Conservation (phyloP, 2,888 invertebrate species). For the Sarcophaga subvicina region DNA sequence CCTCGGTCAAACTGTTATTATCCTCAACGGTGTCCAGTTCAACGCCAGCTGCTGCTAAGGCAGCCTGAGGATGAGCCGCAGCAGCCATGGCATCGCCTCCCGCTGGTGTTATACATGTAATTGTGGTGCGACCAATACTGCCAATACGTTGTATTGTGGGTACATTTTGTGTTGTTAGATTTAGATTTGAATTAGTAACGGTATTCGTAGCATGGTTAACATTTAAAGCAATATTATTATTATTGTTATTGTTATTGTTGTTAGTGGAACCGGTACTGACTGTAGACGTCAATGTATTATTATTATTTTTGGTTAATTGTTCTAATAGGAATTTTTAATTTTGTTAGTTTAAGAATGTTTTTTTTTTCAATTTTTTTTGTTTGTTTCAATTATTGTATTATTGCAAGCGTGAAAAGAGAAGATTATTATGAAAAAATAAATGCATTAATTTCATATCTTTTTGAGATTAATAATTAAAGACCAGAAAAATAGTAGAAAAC, state of each 20-base stretch:
- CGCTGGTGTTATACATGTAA: conserved; percentile 78
- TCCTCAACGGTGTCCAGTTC: conserved; percentile 78
- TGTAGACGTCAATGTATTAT: conserved; percentile 65
- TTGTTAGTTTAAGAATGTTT: conserved; percentile 50
- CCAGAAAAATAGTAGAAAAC: conserved; percentile 17
- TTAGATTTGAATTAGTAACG: conserved; percentile 37
- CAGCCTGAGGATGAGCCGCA: conserved; percentile 73
- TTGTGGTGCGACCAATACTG: conserved; percentile 79
- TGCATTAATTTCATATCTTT: conserved; percentile 28
- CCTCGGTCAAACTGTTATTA: conserved; percentile 78
- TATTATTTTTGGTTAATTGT: conserved; percentile 65
- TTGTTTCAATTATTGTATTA: conserved; percentile 35
- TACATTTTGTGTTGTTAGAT: conserved; percentile 69
- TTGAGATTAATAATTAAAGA: conserved; percentile 16
- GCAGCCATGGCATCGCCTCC: conserved; percentile 64
- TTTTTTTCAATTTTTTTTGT: conserved; percentile 20
- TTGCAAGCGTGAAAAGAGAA: conserved; percentile 60
- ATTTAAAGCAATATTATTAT: conserved; percentile 30
- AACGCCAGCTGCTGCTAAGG: conserved; percentile 77
- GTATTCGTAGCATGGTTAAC: conserved; percentile 31
- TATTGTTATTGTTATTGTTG: conserved; percentile 25
- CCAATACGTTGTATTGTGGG: conserved; percentile 77
- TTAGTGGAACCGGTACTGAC: conserved; percentile 57
- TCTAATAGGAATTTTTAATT: conserved; percentile 41
- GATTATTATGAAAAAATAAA: conserved; percentile 47